Conservation (phyloP, 2,113 vertebrate species). For the Lichenostomus cassidix region DNA sequence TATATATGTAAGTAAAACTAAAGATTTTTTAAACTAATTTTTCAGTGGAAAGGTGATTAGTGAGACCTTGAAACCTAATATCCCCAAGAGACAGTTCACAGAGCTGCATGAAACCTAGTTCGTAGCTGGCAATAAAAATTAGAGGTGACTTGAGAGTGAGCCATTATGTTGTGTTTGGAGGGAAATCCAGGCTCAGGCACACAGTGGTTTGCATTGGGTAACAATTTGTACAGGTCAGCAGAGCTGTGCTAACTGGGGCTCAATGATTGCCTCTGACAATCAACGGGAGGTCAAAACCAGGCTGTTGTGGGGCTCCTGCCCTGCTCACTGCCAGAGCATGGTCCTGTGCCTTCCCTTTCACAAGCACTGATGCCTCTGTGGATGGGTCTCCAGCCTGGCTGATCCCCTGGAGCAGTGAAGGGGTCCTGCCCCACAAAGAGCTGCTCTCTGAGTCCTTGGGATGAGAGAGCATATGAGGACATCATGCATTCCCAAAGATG, state of each 20-base stretch:
- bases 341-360: background rate
- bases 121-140: background rate
- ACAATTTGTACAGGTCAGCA: background rate
- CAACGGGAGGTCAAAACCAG: background rate
- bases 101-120: background rate
- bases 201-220: background rate
- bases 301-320: background rate
- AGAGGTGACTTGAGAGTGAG: background rate
- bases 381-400: rapidly evolving
- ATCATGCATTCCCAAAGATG: background rate
- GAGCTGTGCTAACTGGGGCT: background rate
- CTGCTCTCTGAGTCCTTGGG: background rate
- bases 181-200: background rate
- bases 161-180: background rate
- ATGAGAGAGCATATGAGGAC: background rate
- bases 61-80: background rate
- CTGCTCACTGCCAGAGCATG: background rate
- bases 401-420: background rate
- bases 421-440: background rate
- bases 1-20: background rate
- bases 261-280: background rate
- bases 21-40: background rate
- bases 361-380: background rate
- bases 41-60: background rate
- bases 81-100: background rate